phyloP scores from a whole-genome alignment of 2,797 vertebrate genomes.

The Delichon dasypus region DNA sequence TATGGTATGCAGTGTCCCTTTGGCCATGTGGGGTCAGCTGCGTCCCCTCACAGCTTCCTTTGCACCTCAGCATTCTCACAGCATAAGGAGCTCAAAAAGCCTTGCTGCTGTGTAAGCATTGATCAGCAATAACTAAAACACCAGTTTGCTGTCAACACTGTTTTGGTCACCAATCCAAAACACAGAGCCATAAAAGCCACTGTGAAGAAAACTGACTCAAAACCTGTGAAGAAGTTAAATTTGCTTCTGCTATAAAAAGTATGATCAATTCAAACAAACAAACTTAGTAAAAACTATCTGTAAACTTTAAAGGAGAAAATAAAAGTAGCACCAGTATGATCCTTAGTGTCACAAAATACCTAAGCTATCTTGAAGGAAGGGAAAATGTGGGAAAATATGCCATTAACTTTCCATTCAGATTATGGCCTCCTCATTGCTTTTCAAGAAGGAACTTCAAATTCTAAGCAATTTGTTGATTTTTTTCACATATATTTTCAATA shows the following conservation, averaged over 20 bases:
- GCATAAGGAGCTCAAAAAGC: neutral
- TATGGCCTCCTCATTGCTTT: neutral
- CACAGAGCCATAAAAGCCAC: neutral
- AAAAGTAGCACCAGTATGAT: neutral
- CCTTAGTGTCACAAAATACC: neutral
- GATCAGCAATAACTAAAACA: neutral
- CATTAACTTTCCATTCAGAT: neutral
- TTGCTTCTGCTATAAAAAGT: neutral
- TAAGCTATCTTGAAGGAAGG: neutral
- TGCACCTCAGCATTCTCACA: neutral
- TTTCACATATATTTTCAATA: neutral
- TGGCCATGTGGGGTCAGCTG: neutral
- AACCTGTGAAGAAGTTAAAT: neutral
- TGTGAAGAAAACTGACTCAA: neutral
- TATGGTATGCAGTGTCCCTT: neutral
- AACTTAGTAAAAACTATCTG: neutral
- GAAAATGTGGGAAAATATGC: neutral
- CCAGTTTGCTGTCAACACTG: neutral
- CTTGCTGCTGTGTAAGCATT: neutral
- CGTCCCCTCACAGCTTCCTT: neutral
- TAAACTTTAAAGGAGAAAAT: neutral
- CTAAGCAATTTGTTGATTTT: neutral
- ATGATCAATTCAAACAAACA: neutral
- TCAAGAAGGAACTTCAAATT: neutral
- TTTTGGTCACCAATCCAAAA: neutral